These are phyloP conservation scores for Lipophrys pholis DNA, from an alignment of 2,113 vertebrate species.

Conservation along the genomic window DNA sequence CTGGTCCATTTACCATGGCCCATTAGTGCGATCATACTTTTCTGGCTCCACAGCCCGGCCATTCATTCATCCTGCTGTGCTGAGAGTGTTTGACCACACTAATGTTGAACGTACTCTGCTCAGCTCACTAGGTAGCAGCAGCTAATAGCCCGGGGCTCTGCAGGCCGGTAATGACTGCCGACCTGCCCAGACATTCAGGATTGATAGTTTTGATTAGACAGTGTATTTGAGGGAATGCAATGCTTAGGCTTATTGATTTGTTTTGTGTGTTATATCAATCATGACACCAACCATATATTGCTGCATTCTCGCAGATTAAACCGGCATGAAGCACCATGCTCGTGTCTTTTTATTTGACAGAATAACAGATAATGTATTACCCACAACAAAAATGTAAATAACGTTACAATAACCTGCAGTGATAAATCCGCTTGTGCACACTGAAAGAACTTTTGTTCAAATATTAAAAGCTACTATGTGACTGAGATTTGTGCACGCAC, in stretches of 20 bases:
- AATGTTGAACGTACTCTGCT: conserved; percentile 65
- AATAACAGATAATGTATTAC: conserved; percentile 37
- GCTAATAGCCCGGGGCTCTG: conserved; percentile 65
- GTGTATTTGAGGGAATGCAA: conserved; percentile 60
- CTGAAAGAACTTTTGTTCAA: conserved; percentile 11
- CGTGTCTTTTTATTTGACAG: conserved; percentile 54
- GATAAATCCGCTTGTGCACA: neutral
- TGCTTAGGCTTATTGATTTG: conserved; percentile 77
- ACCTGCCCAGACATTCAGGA: conserved; percentile 57
- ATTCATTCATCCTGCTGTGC: conserved; percentile 70
- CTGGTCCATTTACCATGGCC: conserved; percentile 81
- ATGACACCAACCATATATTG: conserved; percentile 53
- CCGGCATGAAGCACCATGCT: conserved; percentile 35
- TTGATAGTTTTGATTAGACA: conserved; percentile 81
- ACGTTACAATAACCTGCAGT: conserved; percentile 22
- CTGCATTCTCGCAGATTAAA: conserved; percentile 40
- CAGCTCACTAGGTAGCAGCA: conserved; percentile 64
- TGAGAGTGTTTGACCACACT: conserved; percentile 66
- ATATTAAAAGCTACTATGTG: conserved; percentile 14
- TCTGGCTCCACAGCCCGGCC: conserved; percentile 57
- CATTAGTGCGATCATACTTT: conserved; percentile 81
- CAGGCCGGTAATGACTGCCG: conserved; percentile 70
- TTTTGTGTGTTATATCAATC: conserved; percentile 68
- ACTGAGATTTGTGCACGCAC: conserved; percentile 23
- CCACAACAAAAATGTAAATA: conserved; percentile 18